phyloP scores from a whole-genome alignment of 2,888 invertebrate genomes.

The Nomada fabriciana region DNA sequence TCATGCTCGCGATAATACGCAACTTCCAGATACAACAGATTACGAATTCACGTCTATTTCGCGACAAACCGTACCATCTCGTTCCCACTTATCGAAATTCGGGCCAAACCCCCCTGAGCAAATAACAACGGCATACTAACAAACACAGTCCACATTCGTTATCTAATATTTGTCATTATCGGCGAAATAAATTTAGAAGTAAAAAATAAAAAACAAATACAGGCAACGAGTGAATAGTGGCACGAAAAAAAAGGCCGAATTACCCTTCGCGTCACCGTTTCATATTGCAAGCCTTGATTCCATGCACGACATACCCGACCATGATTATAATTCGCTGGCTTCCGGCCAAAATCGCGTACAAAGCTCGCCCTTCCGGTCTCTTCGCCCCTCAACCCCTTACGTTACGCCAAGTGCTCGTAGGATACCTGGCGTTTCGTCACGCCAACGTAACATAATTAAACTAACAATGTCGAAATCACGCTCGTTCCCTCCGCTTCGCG shows the following conservation, averaged over 20 bases:
- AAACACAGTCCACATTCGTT: neutral
- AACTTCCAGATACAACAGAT: neutral
- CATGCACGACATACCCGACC: conserved; percentile 60
- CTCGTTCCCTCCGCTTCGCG: neutral
- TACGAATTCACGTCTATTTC: neutral
- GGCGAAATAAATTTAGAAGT: neutral
- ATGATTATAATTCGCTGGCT: conserved; percentile 73
- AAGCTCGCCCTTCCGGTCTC: conserved; percentile 22
- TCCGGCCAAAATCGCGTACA: conserved; percentile 72
- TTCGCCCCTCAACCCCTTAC: conserved; percentile 19
- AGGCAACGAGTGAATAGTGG: neutral
- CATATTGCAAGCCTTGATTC: conserved; percentile 45
- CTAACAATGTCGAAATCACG: conserved; percentile 70
- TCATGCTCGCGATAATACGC: neutral
- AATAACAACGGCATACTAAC: too few relatives aligned
- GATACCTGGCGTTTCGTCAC: conserved; percentile 52
- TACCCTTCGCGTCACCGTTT: conserved; percentile 35
- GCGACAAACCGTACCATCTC: neutral
- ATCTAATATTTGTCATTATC: neutral
- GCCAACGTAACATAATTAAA: conserved; percentile 74
- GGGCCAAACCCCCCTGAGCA: neutral
- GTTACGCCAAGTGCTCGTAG: conserved; percentile 19
- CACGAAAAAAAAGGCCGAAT: conserved; percentile 24
- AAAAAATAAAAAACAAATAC: neutral
- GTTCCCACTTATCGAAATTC: too few relatives aligned